Evolutionary conservation across 2,113 vertebrate species (phyloP), one percentile per base, ranked within the genome.

Genomic region (Eira barbara): DNA sequence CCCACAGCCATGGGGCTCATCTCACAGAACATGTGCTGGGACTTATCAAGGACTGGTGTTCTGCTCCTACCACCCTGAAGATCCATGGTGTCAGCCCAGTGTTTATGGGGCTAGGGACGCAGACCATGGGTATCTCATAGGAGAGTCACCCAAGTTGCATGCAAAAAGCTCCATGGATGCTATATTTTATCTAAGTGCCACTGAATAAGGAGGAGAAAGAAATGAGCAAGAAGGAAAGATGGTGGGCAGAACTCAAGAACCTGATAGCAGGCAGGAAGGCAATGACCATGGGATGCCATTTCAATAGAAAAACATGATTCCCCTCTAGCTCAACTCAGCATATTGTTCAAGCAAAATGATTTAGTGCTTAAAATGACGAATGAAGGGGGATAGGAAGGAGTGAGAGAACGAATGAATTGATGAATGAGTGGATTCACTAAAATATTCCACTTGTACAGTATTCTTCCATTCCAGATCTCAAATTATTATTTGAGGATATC

Each of bases 171-270:
- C 61, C 47, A 87, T 34, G 67, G 34, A 59, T 21, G 23, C 12
- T 36, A 4, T 31, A 57, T 91, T 55, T 39, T 86, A 25, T 36
- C 71, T 27, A 49, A 61, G 9, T 93, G 34, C 20, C 45, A 34
- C 31, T 45, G 6, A 85, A 55, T 27, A 20, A 91, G 7, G 52
- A 47, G 82, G 13, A 95, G n/a, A 90, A 95, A 89, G 34, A 18
- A 88, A 91, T 59, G 78, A 95, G 83, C n/a, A 94, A 96, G 45
- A 85, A 84, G 13, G 59, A 52, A 74, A 74, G 45, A 79, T 6
- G 12, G 10, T n/a, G 7, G 25, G 13, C 76, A 59, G 29, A 96
- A 88, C 14, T 34, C 11, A 4, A 27, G 74, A 83, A 65, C 25
- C 65, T 39, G 36, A 31, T 3, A 78, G 20, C 0, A 47, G 85